Percentiles rank a stretch among this genome's conserved stretches.
These are phyloP conservation scores for Zaprionus taronus DNA, from an alignment of 1,140 invertebrate genomes.

Conservation along the genomic window DNA sequence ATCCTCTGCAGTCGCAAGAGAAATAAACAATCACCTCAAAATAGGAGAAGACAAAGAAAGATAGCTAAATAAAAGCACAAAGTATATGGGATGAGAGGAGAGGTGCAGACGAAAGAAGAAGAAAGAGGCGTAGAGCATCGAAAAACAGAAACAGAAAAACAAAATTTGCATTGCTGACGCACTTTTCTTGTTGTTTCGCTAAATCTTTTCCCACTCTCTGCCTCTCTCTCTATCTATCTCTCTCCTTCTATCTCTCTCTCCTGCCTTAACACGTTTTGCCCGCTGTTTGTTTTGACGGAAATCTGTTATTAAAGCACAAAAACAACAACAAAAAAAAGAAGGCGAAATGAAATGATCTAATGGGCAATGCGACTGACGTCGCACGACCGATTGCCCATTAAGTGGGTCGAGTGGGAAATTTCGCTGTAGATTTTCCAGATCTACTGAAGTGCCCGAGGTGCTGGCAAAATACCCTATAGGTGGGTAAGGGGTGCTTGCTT, in stretches of 20 bases:
- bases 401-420: conserved; percentile 45
- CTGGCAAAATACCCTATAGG: neutral
- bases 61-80: conserved; percentile 11
- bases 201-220: neutral
- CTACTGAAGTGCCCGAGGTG: neutral
- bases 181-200: conserved; percentile 45
- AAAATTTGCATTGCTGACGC: conserved; percentile 55
- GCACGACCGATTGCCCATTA: conserved; percentile 45
- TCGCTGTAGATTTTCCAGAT: neutral
- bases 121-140: conserved; percentile 6
- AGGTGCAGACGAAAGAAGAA: conserved; percentile 2
- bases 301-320: conserved; percentile 43
- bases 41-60: conserved; percentile 19
- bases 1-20: conserved; percentile 44
- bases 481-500: neutral
- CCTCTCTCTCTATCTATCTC: neutral
- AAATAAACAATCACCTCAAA: conserved; percentile 42
- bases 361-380: conserved; percentile 44
- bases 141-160: conserved; percentile 21
- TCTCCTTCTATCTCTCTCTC: neutral
- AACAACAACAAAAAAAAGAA: conserved; percentile 10
- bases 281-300: conserved; percentile 53
- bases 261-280: conserved; percentile 18
- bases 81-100: conserved; percentile 12
- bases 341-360: conserved; percentile 42